Base-by-base conservation (phyloP, 2,113 vertebrate genomes). In the Aptenodytes patagonicus region DNA sequence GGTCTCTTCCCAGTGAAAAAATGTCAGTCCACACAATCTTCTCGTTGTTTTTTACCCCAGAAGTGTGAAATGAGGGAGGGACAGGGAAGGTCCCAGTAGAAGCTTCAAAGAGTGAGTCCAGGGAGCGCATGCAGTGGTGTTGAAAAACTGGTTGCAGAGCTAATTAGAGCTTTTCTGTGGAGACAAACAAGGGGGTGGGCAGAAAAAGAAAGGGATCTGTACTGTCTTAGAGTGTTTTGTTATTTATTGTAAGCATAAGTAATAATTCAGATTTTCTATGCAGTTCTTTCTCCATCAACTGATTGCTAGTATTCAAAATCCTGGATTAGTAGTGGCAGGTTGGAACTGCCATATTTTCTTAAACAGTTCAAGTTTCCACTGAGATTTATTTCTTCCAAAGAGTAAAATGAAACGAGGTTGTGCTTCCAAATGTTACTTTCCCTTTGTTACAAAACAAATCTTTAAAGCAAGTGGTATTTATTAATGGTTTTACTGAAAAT, bases 121-220 rank as follows among this genome's bases (percentile, higher is more conserved):
- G 14, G 46, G 32, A 90, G 3, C 0, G 0, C 32, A 38, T 51
- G 19, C 1, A 2, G 12, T 54, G 12, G 13, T 73, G 36, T 8
- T 76, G 31, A 84, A 84, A 92, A 81, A 26, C 15, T 46, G 40
- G 1, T 64, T 68, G 32, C 19, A 83, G 32, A 55, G 22, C 3
- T 68, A 13, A 62, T 64, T 34, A 84, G 34, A 78, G 29, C 9
- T 87, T 52, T 92, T 82, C 51, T 68, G 38, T 29, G 34, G 18
- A 70, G 36, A 83, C 47, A 54, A 26, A 58, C 8, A 77, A 69
- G 40, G 42, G 85, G n/a, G 32, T 55, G 25, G 49, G 25, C 13
- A 88, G 47, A 72, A 90, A 78, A 90, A 46, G 7, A 89, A 57
- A 51, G 15, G 4, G 38, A 51, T 47, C 29, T 64, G 7, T 38